Percentiles rank a stretch among this genome's conserved stretches.
Conservation (phyloP, 2,113 vertebrate genomes). For the Percopsis transmontana region DNA sequence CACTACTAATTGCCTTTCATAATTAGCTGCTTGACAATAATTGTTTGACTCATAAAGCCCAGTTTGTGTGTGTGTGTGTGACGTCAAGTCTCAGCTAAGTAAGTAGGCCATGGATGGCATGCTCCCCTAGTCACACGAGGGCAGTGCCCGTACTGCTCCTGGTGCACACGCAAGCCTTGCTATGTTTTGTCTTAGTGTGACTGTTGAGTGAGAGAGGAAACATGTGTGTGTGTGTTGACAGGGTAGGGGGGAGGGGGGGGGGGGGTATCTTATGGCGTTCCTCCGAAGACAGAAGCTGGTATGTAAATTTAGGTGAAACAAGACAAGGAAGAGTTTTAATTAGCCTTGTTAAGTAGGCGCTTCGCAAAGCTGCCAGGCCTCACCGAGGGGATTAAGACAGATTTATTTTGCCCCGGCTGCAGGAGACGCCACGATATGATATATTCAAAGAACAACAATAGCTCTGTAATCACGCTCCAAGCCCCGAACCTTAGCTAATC, state of each 20-base stretch:
- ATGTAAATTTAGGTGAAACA: conserved; percentile 62
- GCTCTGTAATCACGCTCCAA: conserved; percentile 72
- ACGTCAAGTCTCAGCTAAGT: conserved; percentile 50
- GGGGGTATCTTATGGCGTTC: conserved; percentile 27
- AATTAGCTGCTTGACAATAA: conserved; percentile 80
- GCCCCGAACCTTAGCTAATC: conserved; percentile 67
- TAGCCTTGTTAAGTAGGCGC: conserved; percentile 72
- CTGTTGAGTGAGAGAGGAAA: neutral
- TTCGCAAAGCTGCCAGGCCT: conserved; percentile 60
- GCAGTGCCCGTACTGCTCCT: conserved; percentile 32
- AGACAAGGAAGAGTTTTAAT: conserved; percentile 76
- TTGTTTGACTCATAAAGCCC: conserved; percentile 66
- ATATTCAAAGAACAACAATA: conserved; percentile 73
- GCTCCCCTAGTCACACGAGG: conserved; percentile 49
- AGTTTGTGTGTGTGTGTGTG: conserved; percentile 21
- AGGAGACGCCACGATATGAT: conserved; percentile 71
- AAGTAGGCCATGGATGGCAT: conserved; percentile 76
- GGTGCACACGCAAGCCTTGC: neutral
- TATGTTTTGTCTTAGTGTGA: neutral
- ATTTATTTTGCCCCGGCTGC: conserved; percentile 74
- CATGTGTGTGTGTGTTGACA: neutral
- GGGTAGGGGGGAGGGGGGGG: neutral
- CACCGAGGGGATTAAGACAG: conserved; percentile 73
- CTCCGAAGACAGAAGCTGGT: conserved; percentile 52
- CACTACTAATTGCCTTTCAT: conserved; percentile 80